Evolutionary conservation across 2,888 invertebrate species (phyloP), one percentile per base, ranked within the genome.

Genomic region (Physocephala rufipes): DNA sequence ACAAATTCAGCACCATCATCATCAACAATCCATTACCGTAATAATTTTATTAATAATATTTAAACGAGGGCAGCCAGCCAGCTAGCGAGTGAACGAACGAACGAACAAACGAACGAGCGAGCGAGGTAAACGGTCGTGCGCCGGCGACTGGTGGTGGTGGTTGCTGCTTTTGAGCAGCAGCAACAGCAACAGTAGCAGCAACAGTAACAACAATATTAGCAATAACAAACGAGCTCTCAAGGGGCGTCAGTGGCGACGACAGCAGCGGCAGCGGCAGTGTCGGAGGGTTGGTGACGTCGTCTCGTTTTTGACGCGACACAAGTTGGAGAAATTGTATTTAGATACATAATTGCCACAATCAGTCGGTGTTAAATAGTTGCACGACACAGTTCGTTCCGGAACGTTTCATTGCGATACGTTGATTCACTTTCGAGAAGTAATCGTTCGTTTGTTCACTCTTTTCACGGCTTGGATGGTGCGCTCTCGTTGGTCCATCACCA

Each of bases 291-390:
- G 13, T 24, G 24, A 49, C 19, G 36, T 4, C n/a, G 26, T n/a
- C 64, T 59, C 65, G 45, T 26, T 63, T 30, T 28, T 26, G 43
- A 61, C 68, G 76, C 71, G 73, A 74, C 71, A 74, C 74, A 74
- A 76, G 77, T 79, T 82, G 82, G 80, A 82, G 79, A 81, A 84
- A 83, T 82, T 83, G 82, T 83, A 84, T 84, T 84, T 82, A 84
- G 82, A 83, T 83, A 84, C 84, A 84, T 83, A 83, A 83, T 84
- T 83, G 84, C 82, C 84, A 82, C 82, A 83, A 82, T 83, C 83
- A 83, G 82, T 83, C 84, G 84, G 84, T 81, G 83, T 83, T 84
- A 83, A 83, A 83, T 84, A 84, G 84, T 83, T 82, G 84, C 83
- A 84, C 83, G 84, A 80, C 84, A 81, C 82, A 84, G 82, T 82